phyloP scores from a whole-genome alignment of 2,113 vertebrate genomes.

The Hydrolagus affinis region DNA sequence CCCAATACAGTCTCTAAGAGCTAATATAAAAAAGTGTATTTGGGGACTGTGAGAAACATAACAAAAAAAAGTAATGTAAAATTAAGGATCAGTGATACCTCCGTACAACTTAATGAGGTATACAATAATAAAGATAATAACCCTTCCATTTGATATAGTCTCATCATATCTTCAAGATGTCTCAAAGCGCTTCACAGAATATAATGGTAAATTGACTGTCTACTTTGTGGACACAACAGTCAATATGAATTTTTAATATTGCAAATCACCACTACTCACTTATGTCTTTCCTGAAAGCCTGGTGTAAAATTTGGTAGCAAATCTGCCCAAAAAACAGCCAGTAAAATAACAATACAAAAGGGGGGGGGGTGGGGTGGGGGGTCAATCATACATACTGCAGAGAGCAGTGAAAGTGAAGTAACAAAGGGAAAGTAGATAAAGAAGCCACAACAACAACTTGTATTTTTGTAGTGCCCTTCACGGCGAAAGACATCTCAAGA shows the following conservation, averaged over 20 bases:
- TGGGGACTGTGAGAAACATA: not conserved
- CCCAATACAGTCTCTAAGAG: not conserved
- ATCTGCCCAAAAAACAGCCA: not conserved
- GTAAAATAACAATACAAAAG: not conserved
- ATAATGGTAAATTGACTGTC: too few species aligned
- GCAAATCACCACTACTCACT: too few species aligned
- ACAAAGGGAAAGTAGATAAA: not conserved
- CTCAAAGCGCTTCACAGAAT: too few species aligned
- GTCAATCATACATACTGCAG: not conserved
- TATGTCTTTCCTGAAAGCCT: not conserved
- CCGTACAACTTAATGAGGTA: too few species aligned
- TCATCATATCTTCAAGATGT: too few species aligned
- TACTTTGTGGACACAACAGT: too few species aligned
- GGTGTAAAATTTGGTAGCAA: not conserved
- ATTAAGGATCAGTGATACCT: not conserved
- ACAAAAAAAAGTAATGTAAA: not conserved
- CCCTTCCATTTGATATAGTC: too few species aligned
- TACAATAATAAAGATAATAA: too few species aligned
- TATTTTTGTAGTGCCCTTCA: too few species aligned
- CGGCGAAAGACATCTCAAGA: not conserved
- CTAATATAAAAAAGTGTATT: not conserved
- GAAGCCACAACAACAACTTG: not conserved
- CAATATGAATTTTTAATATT: too few species aligned
- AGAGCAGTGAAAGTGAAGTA: not conserved
- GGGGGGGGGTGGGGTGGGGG: too few species aligned